Percentiles rank a stretch among this genome's conserved stretches.
These are phyloP conservation scores for Parnassius glacialis DNA, from an alignment of 2,888 invertebrate species.

Conservation along the genomic window DNA sequence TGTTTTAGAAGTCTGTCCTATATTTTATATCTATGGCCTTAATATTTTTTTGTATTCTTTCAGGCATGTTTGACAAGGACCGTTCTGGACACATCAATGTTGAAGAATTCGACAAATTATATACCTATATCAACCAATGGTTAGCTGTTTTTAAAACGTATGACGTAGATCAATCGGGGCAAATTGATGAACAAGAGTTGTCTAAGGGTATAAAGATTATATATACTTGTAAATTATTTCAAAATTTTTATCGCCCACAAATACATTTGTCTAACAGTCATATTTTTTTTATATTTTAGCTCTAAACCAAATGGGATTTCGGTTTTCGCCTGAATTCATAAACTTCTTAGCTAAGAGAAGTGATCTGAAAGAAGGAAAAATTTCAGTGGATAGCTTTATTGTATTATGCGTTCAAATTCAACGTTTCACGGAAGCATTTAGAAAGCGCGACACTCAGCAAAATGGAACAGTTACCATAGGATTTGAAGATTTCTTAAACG, in stretches of 20 bases:
- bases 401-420: constrained; percentile 94
- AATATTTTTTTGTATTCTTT: constrained; percentile 32
- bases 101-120: constrained; percentile 91
- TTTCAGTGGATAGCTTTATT: constrained; percentile 93
- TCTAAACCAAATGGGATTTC: constrained; percentile 93
- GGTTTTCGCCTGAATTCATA: constrained; percentile 89
- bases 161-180: constrained; percentile 92
- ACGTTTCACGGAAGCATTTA: constrained; percentile 93
- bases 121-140: constrained; percentile 95
- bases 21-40: too few relatives aligned
- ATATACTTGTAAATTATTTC: background rate
- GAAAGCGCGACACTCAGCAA: constrained; percentile 88
- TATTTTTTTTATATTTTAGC: constrained; percentile 77
- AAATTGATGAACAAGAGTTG: constrained; percentile 90
- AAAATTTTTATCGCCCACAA: too few relatives aligned
- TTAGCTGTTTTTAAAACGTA: constrained; percentile 90
- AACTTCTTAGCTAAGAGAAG: constrained; percentile 85
- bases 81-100: constrained; percentile 91
- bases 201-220: constrained; percentile 79
- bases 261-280: background rate
- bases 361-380: constrained; percentile 82
- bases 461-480: constrained; percentile 91
- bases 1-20: too few relatives aligned
- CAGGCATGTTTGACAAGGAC: constrained; percentile 94
- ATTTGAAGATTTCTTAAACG: constrained; percentile 94